Evolutionary conservation across 2,113 vertebrate species (phyloP), one percentile per base, ranked within the genome.

Genomic region (Corydoras maculifer): DNA sequence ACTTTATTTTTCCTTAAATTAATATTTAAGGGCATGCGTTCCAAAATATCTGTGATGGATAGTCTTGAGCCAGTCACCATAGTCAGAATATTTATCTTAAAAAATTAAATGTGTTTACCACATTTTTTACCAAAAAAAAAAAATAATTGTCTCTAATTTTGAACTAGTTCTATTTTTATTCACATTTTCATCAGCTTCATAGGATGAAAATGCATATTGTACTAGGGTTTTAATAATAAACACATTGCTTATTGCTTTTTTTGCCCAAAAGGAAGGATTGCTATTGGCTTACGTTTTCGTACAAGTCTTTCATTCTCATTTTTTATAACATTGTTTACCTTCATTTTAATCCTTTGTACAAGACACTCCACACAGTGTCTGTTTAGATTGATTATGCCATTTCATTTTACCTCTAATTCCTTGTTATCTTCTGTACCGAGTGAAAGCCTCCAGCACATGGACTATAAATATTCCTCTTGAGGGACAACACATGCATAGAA

Each of bases 351-450:
- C 13, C 25, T 60, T 14, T n/a, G 18, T 43, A 69, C n/a, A 69
- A 53, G 18, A 35, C 68, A 54, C 10, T n/a, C 51, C 29, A 15
- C 50, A 43, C 15, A 35, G 6, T 31, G 55, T 59, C 62, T 64
- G 53, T 63, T 63, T 63, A 65, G 35, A 50, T 12, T 50, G 54
- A 58, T 72, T 73, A 65, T 50, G 13, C 43, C 10, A 59, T 72
- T 58, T 32, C 3, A 4, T n/a, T 25, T 35, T 15, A 58, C 49
- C 57, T 60, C 62, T 59, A 59, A 59, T 60, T 73, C 30, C 57
- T 55, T 67, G 63, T 61, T 67, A 73, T 73, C 64, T 61, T 11
- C 58, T 32, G 49, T 54, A 61, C 30, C 58, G 63, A 67, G 63
- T 67, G 49, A 12, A 61, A 11, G 35, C 29, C 59, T 54, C 64